Conservation (phyloP, 2,888 invertebrate genomes). For the Venusia cambrica region DNA sequence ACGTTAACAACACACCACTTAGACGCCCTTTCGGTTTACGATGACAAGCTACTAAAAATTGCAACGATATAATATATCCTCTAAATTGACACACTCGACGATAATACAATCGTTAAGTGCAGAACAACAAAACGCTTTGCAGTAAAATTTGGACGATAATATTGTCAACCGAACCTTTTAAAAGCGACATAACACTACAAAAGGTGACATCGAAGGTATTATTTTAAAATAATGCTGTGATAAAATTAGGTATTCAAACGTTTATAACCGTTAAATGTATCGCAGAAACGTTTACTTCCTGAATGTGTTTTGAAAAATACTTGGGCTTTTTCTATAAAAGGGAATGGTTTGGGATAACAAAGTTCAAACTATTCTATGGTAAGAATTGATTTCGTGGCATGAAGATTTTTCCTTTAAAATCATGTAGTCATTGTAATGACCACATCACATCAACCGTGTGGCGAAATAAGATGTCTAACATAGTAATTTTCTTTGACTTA, state of each 20-base stretch:
- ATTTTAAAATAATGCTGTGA: conserved; percentile 9
- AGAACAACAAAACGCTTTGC: conserved; percentile 19
- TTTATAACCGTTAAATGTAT: too few species aligned
- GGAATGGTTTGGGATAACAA: too few species aligned
- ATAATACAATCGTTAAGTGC: conserved; percentile 15
- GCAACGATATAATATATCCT: conserved; percentile 8
- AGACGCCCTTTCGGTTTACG: conserved; percentile 1
- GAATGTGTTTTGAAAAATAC: conserved; percentile 14
- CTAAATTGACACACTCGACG: conserved; percentile 7
- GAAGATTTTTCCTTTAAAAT: too few species aligned
- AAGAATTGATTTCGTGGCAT: too few species aligned
- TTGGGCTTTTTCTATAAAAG: conserved; percentile 16
- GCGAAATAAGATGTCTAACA: too few species aligned
- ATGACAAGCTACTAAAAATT: conserved; percentile 3
- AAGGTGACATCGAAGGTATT: conserved; percentile 10
- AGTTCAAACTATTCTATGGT: too few species aligned
- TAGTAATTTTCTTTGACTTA: too few species aligned
- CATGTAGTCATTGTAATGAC: too few species aligned
- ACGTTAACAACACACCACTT: too few species aligned
- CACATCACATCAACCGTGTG: too few species aligned
- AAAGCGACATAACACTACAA: conserved; percentile 13
- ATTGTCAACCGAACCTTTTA: conserved; percentile 16
- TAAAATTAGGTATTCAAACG: conserved; percentile 14
- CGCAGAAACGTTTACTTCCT: conserved; percentile 8
- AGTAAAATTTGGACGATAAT: conserved; percentile 18